Percentiles rank a stretch among this genome's conserved stretches.
Evolutionary conservation across 2,113 vertebrate genomes (phyloP).

Genomic region (Protobothrops flavoviridis): DNA sequence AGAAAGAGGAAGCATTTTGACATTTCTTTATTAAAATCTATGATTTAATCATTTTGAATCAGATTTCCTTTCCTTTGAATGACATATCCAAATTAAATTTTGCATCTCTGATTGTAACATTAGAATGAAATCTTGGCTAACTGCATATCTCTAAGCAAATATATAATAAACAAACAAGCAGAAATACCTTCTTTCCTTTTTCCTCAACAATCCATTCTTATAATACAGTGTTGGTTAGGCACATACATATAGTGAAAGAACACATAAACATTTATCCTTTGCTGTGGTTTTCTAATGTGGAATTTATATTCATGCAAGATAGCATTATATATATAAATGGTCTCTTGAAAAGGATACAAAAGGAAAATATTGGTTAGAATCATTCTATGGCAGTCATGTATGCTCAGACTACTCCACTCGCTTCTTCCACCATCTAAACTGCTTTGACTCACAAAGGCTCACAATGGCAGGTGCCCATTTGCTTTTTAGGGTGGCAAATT

Average conservation of each 20-base stretch:
- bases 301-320: neutral
- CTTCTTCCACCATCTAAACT: neutral
- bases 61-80: neutral
- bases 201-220: neutral
- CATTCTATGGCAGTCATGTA: neutral
- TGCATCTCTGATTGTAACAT: neutral
- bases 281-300: neutral
- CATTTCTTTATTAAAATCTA: neutral
- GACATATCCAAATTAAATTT: neutral
- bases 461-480: neutral
- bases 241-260: neutral
- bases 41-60: neutral
- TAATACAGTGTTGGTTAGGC: neutral
- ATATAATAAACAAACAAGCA: neutral
- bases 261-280: neutral
- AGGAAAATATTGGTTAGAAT: neutral
- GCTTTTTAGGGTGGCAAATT: neutral
- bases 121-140: neutral
- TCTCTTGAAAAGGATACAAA: neutral
- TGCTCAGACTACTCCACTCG: neutral
- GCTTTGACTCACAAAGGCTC: neutral
- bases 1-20: neutral
- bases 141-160: neutral
- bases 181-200: neutral
- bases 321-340: neutral